A percentile compares a stretch with the other conserved stretches of the same genome.
These are phyloP conservation scores for Steromphala cineraria DNA, from an alignment of 2,888 invertebrate genomes.

Conservation along the genomic window DNA sequence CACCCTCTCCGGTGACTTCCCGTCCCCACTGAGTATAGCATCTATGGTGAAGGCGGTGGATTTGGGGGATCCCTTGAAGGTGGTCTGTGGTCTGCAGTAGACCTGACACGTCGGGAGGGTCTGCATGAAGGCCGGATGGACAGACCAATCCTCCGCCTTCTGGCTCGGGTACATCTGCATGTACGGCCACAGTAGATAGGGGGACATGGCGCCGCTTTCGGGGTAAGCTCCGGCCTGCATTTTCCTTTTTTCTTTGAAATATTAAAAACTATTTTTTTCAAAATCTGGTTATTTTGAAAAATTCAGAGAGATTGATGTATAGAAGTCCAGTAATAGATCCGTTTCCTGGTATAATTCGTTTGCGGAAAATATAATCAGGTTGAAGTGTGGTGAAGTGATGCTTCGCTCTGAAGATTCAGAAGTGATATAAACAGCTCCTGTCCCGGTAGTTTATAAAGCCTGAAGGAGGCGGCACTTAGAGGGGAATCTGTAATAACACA, in stretches of 20 bases:
- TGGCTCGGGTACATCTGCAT: conserved; percentile 35
- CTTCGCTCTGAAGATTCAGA: background rate
- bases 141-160: conserved; percentile 50
- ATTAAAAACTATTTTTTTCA: too few relatives aligned
- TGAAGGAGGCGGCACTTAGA: conserved; percentile 1
- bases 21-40: conserved; percentile 57
- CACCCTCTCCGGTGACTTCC: conserved; percentile 29
- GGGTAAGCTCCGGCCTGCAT: conserved; percentile 31
- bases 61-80: conserved; percentile 32
- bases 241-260: background rate
- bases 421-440: background rate
- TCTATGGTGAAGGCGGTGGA: conserved; percentile 63
- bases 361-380: background rate
- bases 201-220: conserved; percentile 18
- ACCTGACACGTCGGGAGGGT: conserved; percentile 32
- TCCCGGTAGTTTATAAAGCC: conserved; percentile 5
- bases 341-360: background rate
- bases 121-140: conserved; percentile 61
- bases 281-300: too few relatives aligned
- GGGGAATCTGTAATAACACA: background rate
- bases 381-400: background rate
- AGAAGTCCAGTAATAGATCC: too few relatives aligned
- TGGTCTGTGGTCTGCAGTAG: conserved; percentile 10
- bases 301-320: too few relatives aligned
- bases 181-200: conserved; percentile 43